Base-by-base conservation (phyloP, 1,140 invertebrate species). In the Neodiprion fabricii region DNA sequence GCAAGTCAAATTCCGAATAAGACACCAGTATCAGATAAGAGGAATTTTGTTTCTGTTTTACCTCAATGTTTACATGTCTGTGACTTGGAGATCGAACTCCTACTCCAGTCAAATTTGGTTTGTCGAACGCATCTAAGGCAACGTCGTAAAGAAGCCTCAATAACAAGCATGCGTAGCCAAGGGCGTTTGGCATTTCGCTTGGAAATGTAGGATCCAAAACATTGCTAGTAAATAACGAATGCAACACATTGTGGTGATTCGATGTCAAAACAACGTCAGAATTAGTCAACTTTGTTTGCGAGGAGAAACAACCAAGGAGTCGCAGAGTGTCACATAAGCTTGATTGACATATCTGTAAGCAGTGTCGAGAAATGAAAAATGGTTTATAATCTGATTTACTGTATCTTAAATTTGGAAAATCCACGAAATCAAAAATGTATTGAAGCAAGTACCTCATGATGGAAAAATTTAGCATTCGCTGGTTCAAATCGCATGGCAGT, bases 401-500 rank as follows among this genome's bases (percentile, higher is more conserved):
- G 1, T 72, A 28, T 75, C 8, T 9, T 50, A 72, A 72, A 23
- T 48, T 9, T 71, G 2, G 17, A 21, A 71, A 9, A 49, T 3
- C 61, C 66, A 70, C 14, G 49, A 71, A 50, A 70, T 11, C 48
- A n/a, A 69, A 40, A 53, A 71, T 1, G 28, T 40, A 40, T 73
- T 23, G 3, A 71, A 49, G 72, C 61, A 82, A 84, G 84, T 85
- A 96, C 95, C 91, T 99, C 98, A 74, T 96, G 94, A 82, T 98
- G 94, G 91, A 99, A 99, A 89, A 98, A 98, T 85, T 98, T 98
- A 0, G 98, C 98, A 90, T 99, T 99, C 3, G 97, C 97, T 2
- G 98, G 98, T 88, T 99, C 98, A 87, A 98, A 99, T 81, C 98
- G 91, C 98, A 99, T 99, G 4, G 98, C 97, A 4, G 98, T 96